These are phyloP conservation scores for Pyrrhosoma nymphula DNA, from an alignment of 2,888 invertebrate species.

Conservation along the genomic window DNA sequence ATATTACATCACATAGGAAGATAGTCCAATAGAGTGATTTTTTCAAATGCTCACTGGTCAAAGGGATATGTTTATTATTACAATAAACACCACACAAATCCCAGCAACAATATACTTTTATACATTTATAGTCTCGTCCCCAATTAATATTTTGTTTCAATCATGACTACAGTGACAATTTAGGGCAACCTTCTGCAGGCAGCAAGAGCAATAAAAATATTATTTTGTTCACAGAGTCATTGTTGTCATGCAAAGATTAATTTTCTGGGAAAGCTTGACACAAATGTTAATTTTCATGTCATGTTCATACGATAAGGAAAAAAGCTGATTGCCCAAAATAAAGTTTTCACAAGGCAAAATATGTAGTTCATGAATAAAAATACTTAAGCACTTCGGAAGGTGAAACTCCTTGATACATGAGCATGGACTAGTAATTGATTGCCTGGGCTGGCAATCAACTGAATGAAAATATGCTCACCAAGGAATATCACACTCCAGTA, in stretches of 20 bases:
- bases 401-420: constrained; percentile 36
- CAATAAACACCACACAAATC: constrained; percentile 53
- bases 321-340: constrained; percentile 38
- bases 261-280: not conserved
- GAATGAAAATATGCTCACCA: not conserved
- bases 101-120: not conserved
- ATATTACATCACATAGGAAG: constrained; percentile 32
- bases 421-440: constrained; percentile 58
- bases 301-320: constrained; percentile 19
- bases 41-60: constrained; percentile 22
- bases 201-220: constrained; percentile 40
- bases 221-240: constrained; percentile 23
- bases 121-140: not conserved
- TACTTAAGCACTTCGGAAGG: constrained; percentile 35
- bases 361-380: not conserved
- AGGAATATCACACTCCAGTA: constrained; percentile 44
- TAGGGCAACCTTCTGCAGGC: not conserved
- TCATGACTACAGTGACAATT: not conserved
- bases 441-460: constrained; percentile 11
- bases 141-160: not conserved
- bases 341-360: constrained; percentile 15
- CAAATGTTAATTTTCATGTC: not conserved
- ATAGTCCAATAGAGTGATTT: constrained; percentile 5
- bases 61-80: constrained; percentile 1
- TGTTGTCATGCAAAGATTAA: not conserved